Evolutionary conservation across 2,888 invertebrate genomes (phyloP).

Genomic region (Sympetrum striolatum): DNA sequence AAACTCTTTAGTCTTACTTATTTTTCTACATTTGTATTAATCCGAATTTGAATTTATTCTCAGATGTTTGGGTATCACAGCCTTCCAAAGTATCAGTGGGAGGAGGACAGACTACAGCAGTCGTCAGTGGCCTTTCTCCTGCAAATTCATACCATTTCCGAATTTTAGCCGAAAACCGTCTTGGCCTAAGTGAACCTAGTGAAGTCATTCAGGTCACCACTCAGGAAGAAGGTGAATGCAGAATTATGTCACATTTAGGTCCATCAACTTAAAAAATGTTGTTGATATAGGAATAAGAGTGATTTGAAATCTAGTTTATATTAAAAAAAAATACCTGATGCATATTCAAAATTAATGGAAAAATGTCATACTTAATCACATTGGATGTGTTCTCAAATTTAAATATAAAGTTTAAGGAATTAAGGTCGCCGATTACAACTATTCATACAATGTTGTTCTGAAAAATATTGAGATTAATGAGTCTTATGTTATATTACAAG

Average conservation of each 20-base stretch:
- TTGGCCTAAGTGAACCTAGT: conserved; percentile 87
- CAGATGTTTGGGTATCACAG: conserved; percentile 82
- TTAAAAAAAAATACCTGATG: no score
- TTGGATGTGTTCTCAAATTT: no score
- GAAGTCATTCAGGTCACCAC: conserved; percentile 86
- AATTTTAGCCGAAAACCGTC: conserved; percentile 86
- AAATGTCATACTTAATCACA: no score
- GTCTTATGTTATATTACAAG: no score
- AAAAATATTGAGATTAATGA: no score
- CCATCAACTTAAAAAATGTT: neutral
- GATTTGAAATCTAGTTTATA: neutral
- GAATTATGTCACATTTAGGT: no score
- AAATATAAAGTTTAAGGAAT: no score
- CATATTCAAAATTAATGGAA: neutral
- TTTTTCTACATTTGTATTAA: conserved; percentile 17
- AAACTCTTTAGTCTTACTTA: neutral
- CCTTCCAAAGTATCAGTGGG: conserved; percentile 83
- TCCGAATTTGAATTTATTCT: conserved; percentile 50
- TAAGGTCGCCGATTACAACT: no score
- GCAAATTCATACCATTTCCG: conserved; percentile 87
- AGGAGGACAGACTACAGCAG: conserved; percentile 82
- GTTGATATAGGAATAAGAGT: neutral
- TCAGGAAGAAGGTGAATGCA: conserved; percentile 73
- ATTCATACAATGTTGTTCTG: no score
- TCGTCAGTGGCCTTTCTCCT: conserved; percentile 81